Base-by-base conservation (phyloP, 2,797 vertebrate genomes). In the Artibeus lituratus region DNA sequence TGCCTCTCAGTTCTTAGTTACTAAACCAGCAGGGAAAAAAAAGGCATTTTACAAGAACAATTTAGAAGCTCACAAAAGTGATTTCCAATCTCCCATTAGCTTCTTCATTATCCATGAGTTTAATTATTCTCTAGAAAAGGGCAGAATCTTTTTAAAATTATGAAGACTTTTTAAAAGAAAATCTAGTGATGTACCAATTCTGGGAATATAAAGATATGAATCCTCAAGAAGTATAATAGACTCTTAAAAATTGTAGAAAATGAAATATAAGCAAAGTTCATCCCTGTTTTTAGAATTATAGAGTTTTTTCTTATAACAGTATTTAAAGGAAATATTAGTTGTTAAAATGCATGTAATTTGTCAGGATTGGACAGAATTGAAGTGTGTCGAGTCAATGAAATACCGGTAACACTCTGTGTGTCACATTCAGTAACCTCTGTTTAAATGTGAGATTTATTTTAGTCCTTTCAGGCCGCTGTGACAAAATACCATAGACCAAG, bases 91-190 rank as follows among this genome's bases (percentile, higher is more conserved):
- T 87, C 55, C 22, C 39, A 3, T 21, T 73, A 85, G 85, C 26
- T 35, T 44, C 72, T 84, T 95, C 73, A 87, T 76, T 86, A 86
- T 88, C 69, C 49, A 32, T 81, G 87, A 83, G 47, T 55, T 92
- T 95, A 94, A 74, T 62, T 59, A 55, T 86, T 91, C 19, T 94
- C 37, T 59, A 80, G 65, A 70, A 96, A 95, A 94, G 14, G 42
- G 55, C n/a, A 85, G 22, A 88, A 37, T 55, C 73, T 59, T 47
- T 94, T 94, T 70, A 72, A 80, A 93, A 84, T 89, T 90, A 65
- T 44, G 26, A 73, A 83, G 35, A 78, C 15, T 37, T 37, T 47
- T 78, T 15, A 14, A 77, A 80, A 83, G 42, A 22, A 47, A 78
- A 86, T 4, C 24, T 82, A 59, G 78, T 91, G 83, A 29, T 69